Base-by-base conservation (phyloP, 2,113 vertebrate species). In the Oncorhynchus nerka region DNA sequence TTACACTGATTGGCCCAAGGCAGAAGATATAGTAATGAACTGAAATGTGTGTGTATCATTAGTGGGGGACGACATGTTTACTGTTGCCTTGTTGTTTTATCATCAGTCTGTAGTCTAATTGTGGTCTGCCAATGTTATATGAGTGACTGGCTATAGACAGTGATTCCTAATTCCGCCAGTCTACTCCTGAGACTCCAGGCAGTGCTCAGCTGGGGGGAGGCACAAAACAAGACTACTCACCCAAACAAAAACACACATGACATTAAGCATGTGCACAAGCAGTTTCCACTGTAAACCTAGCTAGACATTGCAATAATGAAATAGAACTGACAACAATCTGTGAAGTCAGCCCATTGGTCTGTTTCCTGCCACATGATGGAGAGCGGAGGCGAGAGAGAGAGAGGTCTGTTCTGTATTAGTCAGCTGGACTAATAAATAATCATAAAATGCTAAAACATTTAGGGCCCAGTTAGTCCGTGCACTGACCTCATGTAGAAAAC, bases 311-410 rank as follows among this genome's bases (percentile, higher is more conserved):
- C 72, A 65, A 74, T 77, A 70, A 84, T 66, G 26, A 61, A 16
- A 81, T 75, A 70, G 73, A 80, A 49, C 1, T 5, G 74, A n/a
- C 32, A 28, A 34, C 72, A 78, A 79, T 83, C 66, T 69, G 68
- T 48, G 45, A 26, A 76, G 64, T 85, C 80, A 76, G 75, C 70
- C 26, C 16, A 85, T 83, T 84, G 34, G 55, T 49, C 59, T 70
- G 45, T 48, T 74, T 48, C 4, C 32, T 74, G 66, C 59, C 64
- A 24, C 20, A 51, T 32, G 51, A 45, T 30, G 68, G 67, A 55
- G 30, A 68, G 82, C 73, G 73, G 78, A 8, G 34, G 3, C 0
- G 34, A 68, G 34, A 68, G 26, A 69, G 51, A 69, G 51, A 1
- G 65, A 70, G 71, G 76, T 73, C 2, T 39, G 24, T 12, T 74